Conservation (phyloP, 2,888 invertebrate genomes). For the Drosophila infuscata region DNA sequence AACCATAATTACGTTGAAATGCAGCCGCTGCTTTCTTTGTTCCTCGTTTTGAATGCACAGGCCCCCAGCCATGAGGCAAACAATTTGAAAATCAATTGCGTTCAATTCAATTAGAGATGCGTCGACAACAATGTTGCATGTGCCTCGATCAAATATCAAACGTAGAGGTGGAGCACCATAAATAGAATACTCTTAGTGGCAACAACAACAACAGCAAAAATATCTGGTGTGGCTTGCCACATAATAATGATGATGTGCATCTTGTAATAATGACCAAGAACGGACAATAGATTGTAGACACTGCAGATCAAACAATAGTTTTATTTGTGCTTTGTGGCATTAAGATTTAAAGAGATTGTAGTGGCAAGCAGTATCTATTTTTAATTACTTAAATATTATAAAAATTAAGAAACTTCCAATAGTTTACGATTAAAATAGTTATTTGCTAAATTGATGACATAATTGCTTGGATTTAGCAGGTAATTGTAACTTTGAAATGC, state of each 20-base stretch:
- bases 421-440: background rate
- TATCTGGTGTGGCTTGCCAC: background rate
- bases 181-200: slow-evolving; percentile 7
- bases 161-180: slow-evolving; percentile 43
- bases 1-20: slow-evolving; percentile 69
- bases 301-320: background rate
- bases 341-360: background rate
- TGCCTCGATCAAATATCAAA: slow-evolving; percentile 34
- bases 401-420: background rate
- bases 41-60: slow-evolving; percentile 15
- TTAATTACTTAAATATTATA: background rate
- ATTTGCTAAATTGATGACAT: background rate
- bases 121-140: slow-evolving; percentile 53
- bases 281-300: background rate
- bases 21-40: slow-evolving; percentile 37
- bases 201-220: background rate
- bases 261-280: slow-evolving; percentile 5
- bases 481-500: background rate
- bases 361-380: background rate
- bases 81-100: slow-evolving; percentile 69
- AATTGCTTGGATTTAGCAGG: background rate
- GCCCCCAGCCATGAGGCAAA: slow-evolving; percentile 17
- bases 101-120: slow-evolving; percentile 66
- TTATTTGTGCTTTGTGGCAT: background rate
- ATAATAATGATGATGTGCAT: slow-evolving; percentile 16